Evolutionary conservation across 2,113 vertebrate genomes (phyloP).

Genomic region (Rhynchomys soricoides): DNA sequence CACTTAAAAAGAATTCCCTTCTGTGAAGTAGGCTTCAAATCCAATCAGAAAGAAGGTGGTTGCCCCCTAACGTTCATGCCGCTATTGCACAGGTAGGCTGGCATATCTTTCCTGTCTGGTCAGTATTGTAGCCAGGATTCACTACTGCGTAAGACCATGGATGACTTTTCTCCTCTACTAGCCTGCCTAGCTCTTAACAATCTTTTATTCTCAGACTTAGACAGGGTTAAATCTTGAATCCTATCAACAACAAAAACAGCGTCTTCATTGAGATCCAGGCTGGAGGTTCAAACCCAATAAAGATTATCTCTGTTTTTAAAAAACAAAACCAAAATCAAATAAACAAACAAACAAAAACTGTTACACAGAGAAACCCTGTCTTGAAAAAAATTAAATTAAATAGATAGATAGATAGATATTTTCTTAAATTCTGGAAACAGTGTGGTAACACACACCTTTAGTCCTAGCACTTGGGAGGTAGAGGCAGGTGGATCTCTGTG

Average conservation of each 20-base stretch:
- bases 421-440: neutral
- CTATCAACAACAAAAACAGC: neutral
- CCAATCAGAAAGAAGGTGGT: neutral
- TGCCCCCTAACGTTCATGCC: neutral
- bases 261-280: neutral
- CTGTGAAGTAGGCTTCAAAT: neutral
- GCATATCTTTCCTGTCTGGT: neutral
- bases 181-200: neutral
- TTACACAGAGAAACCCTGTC: too few species aligned
- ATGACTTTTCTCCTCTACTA: neutral
- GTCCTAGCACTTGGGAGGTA: neutral
- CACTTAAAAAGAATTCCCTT: neutral
- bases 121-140: neutral
- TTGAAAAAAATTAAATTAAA: too few species aligned
- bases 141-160: rapidly evolving
- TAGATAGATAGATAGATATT: too few species aligned
- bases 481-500: neutral
- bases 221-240: neutral
- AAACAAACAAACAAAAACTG: neutral
- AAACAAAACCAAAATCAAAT: too few species aligned
- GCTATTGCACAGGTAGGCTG: neutral
- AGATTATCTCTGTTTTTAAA: neutral
- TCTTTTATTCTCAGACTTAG: neutral
- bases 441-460: neutral
- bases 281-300: neutral